Percentiles rank a stretch among this genome's conserved stretches.
These are phyloP conservation scores for Eumerus sabulonum DNA, from an alignment of 2,888 invertebrate species.

Conservation along the genomic window DNA sequence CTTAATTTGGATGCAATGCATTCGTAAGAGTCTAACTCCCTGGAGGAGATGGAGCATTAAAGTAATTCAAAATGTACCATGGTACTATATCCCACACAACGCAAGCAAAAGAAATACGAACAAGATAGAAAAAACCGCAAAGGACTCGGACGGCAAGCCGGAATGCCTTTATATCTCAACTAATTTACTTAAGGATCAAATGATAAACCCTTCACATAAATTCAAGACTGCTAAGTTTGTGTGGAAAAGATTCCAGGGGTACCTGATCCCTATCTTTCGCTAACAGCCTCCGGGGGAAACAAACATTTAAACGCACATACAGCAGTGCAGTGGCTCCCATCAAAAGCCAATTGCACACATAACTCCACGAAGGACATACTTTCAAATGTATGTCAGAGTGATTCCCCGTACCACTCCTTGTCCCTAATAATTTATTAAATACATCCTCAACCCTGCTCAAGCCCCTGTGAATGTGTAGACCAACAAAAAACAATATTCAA, in stretches of 20 bases:
- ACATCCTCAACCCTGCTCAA: background rate
- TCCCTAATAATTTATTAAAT: slow-evolving; percentile 24
- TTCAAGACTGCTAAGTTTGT: slow-evolving; percentile 11
- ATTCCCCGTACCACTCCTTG: slow-evolving; percentile 15
- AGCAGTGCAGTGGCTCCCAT: slow-evolving; percentile 2
- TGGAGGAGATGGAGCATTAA: no score
- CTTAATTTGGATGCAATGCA: no score
- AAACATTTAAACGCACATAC: slow-evolving; percentile 10
- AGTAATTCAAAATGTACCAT: no score
- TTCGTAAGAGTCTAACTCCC: no score
- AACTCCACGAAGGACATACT: slow-evolving; percentile 5
- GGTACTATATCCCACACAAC: no score
- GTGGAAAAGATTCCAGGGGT: background rate
- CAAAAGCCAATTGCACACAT: slow-evolving; percentile 10
- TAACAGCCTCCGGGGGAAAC: background rate
- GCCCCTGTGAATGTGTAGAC: no score
- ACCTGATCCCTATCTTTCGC: background rate
- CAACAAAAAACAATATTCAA: no score
- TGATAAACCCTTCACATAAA: slow-evolving; percentile 31
- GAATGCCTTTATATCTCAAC: background rate
- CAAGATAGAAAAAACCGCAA: no score
- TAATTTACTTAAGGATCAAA: slow-evolving; percentile 27
- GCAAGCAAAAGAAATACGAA: no score
- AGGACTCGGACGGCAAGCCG: no score
- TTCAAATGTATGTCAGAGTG: slow-evolving; percentile 13